Evolutionary conservation across 2,797 vertebrate species (phyloP).

Genomic region (Labeo calbasu): DNA sequence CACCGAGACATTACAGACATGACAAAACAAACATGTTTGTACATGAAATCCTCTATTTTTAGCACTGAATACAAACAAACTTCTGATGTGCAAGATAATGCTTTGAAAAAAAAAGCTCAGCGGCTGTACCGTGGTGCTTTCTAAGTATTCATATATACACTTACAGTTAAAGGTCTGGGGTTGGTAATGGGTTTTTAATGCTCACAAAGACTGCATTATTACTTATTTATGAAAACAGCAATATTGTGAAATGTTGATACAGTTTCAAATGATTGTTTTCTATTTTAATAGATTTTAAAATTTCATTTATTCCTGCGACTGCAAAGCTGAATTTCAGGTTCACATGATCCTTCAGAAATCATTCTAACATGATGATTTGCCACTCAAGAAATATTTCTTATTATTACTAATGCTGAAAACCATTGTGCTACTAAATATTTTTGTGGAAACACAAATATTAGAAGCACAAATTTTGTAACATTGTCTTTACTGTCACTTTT

Average conservation of each 20-base stretch:
- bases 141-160: not conserved
- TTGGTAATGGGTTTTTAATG: not conserved
- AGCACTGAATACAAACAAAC: not conserved
- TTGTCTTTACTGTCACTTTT: too few relatives aligned
- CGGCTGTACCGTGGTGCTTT: not conserved
- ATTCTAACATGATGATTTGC: not conserved
- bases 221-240: not conserved
- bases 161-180: not conserved
- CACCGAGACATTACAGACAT: not conserved
- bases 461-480: not conserved
- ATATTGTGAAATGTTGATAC: not conserved
- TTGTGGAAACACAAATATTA: not conserved
- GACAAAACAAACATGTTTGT: slow-evolving; percentile 20
- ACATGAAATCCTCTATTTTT: slow-evolving; percentile 12
- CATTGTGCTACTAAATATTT: not conserved
- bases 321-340: not conserved
- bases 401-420: not conserved
- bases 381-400: not conserved
- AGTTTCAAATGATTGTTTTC: not conserved
- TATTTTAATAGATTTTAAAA: not conserved
- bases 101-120: not conserved
- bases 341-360: not conserved
- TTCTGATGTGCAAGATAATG: not conserved
- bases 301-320: not conserved
- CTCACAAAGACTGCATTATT: not conserved